Base-by-base conservation (phyloP, 1,140 invertebrate species). In the Metopolophium dirhodum region DNA sequence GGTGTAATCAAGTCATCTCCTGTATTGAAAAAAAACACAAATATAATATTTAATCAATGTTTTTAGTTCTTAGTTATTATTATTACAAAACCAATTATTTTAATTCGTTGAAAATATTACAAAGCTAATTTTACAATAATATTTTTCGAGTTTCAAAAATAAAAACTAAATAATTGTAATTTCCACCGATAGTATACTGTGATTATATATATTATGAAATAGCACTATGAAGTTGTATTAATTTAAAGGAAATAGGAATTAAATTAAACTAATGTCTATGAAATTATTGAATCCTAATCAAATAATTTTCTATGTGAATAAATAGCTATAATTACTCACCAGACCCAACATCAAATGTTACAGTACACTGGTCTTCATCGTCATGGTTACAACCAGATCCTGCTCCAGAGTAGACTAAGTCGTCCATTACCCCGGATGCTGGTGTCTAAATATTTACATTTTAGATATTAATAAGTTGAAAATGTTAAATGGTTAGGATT, bases 1-100 rank as follows among this genome's bases (percentile, higher is more conserved):
- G 98, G 98, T 0, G 98, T 99, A 91, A 99, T 98, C 30, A 99
- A 96, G 95, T 99, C 98, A 95, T 98, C 98, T 7, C 89, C 89
- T 90, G 26, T 37, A 2, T 85, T 41, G 6, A 8, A 41, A 85
- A 45, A 20, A 49, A 22, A n/a, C 0, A 20, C 45, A 49, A 47
- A 45, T 22, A 18, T 77, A 77, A 77, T 77, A 35, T 77, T 77
- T 77, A n/a, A 77, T 35, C n/a, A n/a, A 77, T 77, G 18, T n/a
- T 77, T n/a, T n/a, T n/a, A 77, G n/a, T n/a, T 30, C 3, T 18
- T 77, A 49, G 18, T 47, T 87, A 49, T 49, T 41, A 41, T 87
- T 11, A 45, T 2, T 14, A 30, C n/a, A 37, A 82, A 7, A 23
- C 6, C 35, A 37, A 22, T 83, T 23, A 41, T 37, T 37, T 83